Evolutionary conservation across 35 echinoderm and acorn worm species (phyloP), one percentile per base, ranked within the genome.

Genomic region (Apostichopus parvimensis): DNA sequence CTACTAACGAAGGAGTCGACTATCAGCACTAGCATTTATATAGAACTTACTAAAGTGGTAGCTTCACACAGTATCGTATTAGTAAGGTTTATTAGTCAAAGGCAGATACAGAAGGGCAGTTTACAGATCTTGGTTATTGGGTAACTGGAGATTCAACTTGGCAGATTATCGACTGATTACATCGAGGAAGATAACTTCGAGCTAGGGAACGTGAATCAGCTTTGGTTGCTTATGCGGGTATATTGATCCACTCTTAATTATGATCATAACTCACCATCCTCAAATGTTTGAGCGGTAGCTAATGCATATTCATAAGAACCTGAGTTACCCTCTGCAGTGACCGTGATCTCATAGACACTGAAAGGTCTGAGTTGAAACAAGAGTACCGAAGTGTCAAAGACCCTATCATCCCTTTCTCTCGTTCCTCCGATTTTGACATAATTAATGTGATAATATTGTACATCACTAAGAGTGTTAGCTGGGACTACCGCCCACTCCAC

Each of bases 401-500:
- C 61, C 20, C n/a, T 25, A 8, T 25, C 61, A 5, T 71, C 60
- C 6, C n/a, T 88, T 14, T 73, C 45, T 28, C 23, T 54, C 57
- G 2, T 6, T 4, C 68, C 86, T 24, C 86, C 57, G 8, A 24
- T 56, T 73, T 66, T 88, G 11, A 34, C 24, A 73, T 88, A 88
- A 28, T 65, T 66, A 9, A 88, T 20, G 10, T 9, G 60, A 28
- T 88, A 88, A 10, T 52, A 73, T 9, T 88, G 61, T 13, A 88
- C 61, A 52, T 21, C 61, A 6, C 57, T 88, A 17, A 88, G 23
- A 88, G 9, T 4, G 3, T 22, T 23, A 11, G 23, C 5, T 17
- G 86, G 86, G 9, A 72, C 61, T 66, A 24, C 64, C n/a, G 13
- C 86, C 86, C 86, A 88, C 60, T 73, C 86, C 15, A 88, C 61